phyloP scores from a whole-genome alignment of 2,888 invertebrate species.

The Cephus spinipes region DNA sequence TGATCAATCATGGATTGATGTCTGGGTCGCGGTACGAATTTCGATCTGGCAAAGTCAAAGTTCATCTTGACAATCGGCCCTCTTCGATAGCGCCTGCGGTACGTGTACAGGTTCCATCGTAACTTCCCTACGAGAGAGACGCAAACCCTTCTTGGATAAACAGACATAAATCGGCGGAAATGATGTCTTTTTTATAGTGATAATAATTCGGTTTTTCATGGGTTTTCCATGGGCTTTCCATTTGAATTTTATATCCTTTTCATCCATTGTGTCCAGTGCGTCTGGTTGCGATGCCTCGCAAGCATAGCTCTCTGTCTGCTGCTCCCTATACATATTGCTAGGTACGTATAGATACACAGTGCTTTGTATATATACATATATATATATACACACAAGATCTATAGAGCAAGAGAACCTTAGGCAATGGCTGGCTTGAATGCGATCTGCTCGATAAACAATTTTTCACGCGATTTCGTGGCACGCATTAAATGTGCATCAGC shows the following conservation, averaged over 20 bases:
- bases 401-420: too few relatives aligned
- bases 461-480: constrained; percentile 13
- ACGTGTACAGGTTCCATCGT: not conserved
- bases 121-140: not conserved
- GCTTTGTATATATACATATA: too few relatives aligned
- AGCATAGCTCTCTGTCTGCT: too few relatives aligned
- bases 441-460: constrained; percentile 21
- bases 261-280: too few relatives aligned
- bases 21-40: constrained; percentile 24
- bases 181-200: constrained; percentile 27
- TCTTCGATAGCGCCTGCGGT: not conserved
- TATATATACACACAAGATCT: too few relatives aligned
- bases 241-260: constrained; percentile 43
- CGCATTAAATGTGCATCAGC: constrained; percentile 12
- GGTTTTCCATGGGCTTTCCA: constrained; percentile 31
- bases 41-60: not conserved
- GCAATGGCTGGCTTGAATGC: too few relatives aligned
- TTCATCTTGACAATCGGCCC: constrained; percentile 29
- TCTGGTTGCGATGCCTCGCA: too few relatives aligned
- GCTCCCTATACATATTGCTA: too few relatives aligned
- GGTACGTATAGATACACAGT: too few relatives aligned
- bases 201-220: constrained; percentile 46
- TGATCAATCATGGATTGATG: constrained; percentile 22
- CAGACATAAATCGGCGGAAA: constrained; percentile 25
- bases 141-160: constrained; percentile 20